phyloP scores from a whole-genome alignment of 2,797 vertebrate genomes.

The Acanthurus leucopareius region DNA sequence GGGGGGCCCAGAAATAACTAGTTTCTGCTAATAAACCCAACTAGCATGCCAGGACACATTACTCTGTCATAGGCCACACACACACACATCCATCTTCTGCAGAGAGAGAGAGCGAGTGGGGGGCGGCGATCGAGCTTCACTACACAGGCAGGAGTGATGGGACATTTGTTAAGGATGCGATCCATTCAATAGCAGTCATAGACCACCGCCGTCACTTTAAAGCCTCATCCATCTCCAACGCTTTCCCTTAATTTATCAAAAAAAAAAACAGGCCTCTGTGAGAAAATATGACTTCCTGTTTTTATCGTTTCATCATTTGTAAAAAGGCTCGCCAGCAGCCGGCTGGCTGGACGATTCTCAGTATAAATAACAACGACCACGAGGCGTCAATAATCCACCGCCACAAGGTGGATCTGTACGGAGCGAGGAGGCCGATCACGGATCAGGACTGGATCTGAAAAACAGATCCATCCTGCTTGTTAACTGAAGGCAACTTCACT shows the following conservation, averaged over 20 bases:
- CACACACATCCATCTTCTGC: constrained; percentile 81
- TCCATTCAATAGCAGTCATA: constrained; percentile 77
- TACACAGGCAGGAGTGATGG: constrained; percentile 61
- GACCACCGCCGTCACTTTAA: constrained; percentile 76
- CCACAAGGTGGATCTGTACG: constrained; percentile 24
- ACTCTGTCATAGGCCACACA: constrained; percentile 83
- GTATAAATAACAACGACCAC: constrained; percentile 56
- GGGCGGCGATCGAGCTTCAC: constrained; percentile 45
- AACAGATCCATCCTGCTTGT: constrained; percentile 67
- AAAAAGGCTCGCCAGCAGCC: constrained; percentile 48
- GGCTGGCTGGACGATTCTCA: constrained; percentile 9
- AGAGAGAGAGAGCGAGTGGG: constrained; percentile 54
- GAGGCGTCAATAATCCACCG: constrained; percentile 53
- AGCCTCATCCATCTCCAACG: constrained; percentile 71
- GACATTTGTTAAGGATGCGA: constrained; percentile 79
- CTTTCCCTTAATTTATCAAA: constrained; percentile 51
- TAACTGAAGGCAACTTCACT: constrained; percentile 34
- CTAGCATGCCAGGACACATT: constrained; percentile 84
- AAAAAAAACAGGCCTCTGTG: constrained; percentile 48
- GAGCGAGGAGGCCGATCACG: constrained; percentile 49
- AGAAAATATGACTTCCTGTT: constrained; percentile 78
- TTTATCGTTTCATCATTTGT: constrained; percentile 78
- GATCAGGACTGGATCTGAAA: constrained; percentile 48
- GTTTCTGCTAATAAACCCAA: constrained; percentile 83
- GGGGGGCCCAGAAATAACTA: constrained; percentile 73